phyloP scores from a whole-genome alignment of 2,888 invertebrate species.

The Heliconius ismenius region DNA sequence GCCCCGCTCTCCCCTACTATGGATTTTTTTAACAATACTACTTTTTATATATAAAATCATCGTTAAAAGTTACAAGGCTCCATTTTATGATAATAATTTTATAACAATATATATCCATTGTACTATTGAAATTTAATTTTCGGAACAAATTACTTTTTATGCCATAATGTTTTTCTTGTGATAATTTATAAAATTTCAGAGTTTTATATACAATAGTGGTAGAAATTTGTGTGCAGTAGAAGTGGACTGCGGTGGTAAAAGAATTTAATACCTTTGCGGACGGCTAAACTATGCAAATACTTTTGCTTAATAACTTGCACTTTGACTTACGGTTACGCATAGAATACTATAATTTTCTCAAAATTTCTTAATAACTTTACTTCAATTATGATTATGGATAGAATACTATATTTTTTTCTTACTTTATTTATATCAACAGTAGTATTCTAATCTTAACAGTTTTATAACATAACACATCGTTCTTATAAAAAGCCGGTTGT shows the following conservation, averaged over 20 bases:
- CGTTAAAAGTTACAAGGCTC: not conserved
- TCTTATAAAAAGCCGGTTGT: too few species aligned
- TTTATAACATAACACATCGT: too few species aligned
- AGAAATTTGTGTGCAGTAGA: constrained; percentile 4
- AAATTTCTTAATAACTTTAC: too few species aligned
- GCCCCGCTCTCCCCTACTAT: not conserved
- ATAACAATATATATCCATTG: not conserved
- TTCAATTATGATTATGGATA: too few species aligned
- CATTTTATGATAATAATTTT: not conserved
- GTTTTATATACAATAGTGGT: constrained; percentile 3
- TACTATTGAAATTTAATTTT: not conserved
- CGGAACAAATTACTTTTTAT: not conserved
- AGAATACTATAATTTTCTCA: too few species aligned
- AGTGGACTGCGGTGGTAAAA: not conserved
- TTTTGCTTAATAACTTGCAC: not conserved
- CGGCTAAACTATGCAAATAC: not conserved
- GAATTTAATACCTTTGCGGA: not conserved
- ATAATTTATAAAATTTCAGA: constrained; percentile 6
- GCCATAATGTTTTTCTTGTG: constrained; percentile 1
- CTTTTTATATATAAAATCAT: not conserved
- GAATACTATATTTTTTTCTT: too few species aligned
- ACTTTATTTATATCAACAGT: not conserved
- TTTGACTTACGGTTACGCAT: not conserved
- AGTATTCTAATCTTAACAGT: not conserved
- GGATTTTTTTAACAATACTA: not conserved